Evolutionary conservation across 2,797 vertebrate species (phyloP).

Genomic region (Melopsittacus undulatus): DNA sequence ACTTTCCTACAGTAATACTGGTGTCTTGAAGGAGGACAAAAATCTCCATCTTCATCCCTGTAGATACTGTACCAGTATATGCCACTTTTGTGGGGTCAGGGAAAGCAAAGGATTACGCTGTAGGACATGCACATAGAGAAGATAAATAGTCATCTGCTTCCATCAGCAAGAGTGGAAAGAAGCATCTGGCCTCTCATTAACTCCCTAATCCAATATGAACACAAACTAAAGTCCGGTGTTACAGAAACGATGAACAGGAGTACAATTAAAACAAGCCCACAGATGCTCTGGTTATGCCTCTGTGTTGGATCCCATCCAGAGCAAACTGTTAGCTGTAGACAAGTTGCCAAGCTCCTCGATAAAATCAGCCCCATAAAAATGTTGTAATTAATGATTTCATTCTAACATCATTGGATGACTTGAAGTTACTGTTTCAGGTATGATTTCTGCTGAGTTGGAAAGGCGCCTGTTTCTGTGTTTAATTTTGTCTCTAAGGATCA

Average conservation of each 20-base stretch:
- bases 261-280: background rate
- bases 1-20: background rate
- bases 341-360: conserved; percentile 11
- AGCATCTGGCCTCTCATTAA: background rate
- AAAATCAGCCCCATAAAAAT: conserved; percentile 26
- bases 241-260: background rate
- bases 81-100: background rate
- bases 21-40: background rate
- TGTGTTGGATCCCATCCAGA: conserved; percentile 25
- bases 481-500: background rate
- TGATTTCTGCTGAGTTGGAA: conserved; percentile 3
- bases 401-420: conserved; percentile 7
- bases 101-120: background rate
- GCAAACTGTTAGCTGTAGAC: conserved; percentile 8
- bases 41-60: background rate
- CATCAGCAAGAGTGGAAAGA: background rate
- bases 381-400: conserved; percentile 7
- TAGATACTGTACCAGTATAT: background rate
- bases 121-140: background rate
- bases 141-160: background rate
- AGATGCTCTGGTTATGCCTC: background rate
- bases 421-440: conserved; percentile 1
- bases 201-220: background rate
- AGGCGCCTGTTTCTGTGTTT: background rate
- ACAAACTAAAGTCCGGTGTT: background rate